These are phyloP conservation scores for Panurus biarmicus DNA, from an alignment of 2,113 vertebrate genomes.

Conservation along the genomic window DNA sequence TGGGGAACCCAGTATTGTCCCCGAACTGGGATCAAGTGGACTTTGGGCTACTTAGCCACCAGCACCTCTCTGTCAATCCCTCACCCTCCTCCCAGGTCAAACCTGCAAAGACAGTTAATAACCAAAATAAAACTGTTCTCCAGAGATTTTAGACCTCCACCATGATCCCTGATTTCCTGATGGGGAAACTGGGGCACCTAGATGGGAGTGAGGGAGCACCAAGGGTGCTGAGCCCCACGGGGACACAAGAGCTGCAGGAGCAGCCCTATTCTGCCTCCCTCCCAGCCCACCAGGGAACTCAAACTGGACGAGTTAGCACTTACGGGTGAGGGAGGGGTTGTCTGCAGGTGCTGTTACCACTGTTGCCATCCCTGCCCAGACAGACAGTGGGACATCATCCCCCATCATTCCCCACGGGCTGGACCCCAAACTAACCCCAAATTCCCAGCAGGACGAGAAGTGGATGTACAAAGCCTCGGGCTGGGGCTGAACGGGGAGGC, in stretches of 20 bases:
- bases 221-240: neutral
- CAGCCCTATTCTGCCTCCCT: neutral
- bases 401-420: fast-evolving
- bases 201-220: neutral
- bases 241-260: neutral
- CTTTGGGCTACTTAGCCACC: neutral
- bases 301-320: neutral
- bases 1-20: neutral
- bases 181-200: neutral
- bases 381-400: neutral
- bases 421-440: neutral
- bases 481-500: neutral
- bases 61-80: neutral
- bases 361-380: fast-evolving
- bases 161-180: neutral
- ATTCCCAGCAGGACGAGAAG: neutral
- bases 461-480: neutral
- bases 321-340: neutral
- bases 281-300: neutral
- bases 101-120: neutral
- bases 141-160: neutral
- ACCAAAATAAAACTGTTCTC: neutral
- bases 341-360: neutral
- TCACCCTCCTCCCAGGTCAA: neutral
- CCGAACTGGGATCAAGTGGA: neutral